These are phyloP conservation scores for Drosophila nannoptera DNA, from an alignment of 1,140 invertebrate genomes.

Conservation along the genomic window DNA sequence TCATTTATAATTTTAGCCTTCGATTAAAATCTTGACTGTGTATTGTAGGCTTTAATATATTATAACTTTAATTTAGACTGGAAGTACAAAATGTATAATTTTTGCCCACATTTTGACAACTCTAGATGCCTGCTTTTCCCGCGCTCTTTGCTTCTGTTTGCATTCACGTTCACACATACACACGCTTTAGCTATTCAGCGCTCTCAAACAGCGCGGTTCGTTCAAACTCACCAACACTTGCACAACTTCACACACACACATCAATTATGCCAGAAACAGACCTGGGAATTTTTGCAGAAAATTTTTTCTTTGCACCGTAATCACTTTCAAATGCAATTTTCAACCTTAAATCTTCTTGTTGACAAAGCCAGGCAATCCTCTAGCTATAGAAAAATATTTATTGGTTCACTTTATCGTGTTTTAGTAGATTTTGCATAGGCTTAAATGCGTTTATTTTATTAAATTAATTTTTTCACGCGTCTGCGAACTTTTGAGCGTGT, in stretches of 20 bases:
- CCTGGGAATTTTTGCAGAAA: conserved; percentile 72
- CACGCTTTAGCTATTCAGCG: conserved; percentile 30
- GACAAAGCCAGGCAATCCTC: conserved; percentile 43
- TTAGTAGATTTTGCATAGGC: conserved; percentile 50
- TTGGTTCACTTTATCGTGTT: conserved; percentile 62
- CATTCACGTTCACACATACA: conserved; percentile 31
- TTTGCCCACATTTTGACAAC: conserved; percentile 40
- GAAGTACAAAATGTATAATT: conserved; percentile 10
- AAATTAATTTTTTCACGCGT: conserved; percentile 55
- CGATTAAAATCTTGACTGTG: neutral
- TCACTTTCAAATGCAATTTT: conserved; percentile 69
- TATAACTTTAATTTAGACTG: neutral
- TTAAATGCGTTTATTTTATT: conserved; percentile 67
- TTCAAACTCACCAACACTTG: conserved; percentile 11
- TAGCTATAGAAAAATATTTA: conserved; percentile 49
- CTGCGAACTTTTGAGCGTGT: conserved; percentile 41
- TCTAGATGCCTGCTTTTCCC: conserved; percentile 43
- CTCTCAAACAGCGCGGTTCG: conserved; percentile 27
- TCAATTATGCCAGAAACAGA: conserved; percentile 61
- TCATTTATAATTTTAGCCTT: neutral
- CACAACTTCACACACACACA: conserved; percentile 33
- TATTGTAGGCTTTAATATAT: neutral
- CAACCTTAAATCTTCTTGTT: conserved; percentile 44
- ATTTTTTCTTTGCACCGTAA: conserved; percentile 61
- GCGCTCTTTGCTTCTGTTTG: conserved; percentile 49